Evolutionary conservation across 2,113 vertebrate genomes (phyloP).

Genomic region (Dromaius novaehollandiae): DNA sequence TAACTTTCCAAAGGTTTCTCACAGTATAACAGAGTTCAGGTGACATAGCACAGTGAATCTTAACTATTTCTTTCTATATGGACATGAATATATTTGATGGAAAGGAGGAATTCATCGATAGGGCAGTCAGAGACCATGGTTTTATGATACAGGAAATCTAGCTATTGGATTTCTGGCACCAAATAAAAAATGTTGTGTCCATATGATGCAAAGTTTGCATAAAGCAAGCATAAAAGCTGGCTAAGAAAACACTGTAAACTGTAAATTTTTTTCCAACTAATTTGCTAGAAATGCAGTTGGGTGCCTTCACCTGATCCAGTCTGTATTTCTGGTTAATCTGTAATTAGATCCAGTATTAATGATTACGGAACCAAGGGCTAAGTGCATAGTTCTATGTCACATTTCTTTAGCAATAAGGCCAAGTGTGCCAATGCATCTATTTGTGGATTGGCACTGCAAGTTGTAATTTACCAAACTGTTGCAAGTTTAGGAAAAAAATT

Average conservation of each 20-base stretch:
- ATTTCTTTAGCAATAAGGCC: not conserved
- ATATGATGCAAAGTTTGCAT: not conserved
- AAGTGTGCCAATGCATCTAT: not conserved
- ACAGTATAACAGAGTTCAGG: not conserved
- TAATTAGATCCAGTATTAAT: slow-evolving; percentile 33
- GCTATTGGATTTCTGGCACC: not conserved
- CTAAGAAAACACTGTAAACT: not conserved
- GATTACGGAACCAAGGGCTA: slow-evolving; percentile 14
- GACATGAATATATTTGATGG: not conserved
- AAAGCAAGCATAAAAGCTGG: not conserved
- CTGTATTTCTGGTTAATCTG: slow-evolving; percentile 33
- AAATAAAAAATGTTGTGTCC: not conserved
- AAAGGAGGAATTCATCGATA: not conserved
- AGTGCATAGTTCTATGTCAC: not conserved
- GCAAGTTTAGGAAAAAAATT: not conserved
- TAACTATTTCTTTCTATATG: not conserved
- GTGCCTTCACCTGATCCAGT: not conserved
- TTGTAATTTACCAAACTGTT: not conserved
- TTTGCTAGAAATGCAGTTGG: not conserved
- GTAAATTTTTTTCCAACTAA: not conserved
- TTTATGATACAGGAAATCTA: not conserved
- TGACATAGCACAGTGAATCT: not conserved
- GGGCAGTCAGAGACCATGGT: not conserved
- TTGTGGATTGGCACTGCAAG: not conserved
- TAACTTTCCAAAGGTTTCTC: not conserved